Evolutionary conservation across 2,113 vertebrate genomes (phyloP).

Genomic region (Struthio camelus): DNA sequence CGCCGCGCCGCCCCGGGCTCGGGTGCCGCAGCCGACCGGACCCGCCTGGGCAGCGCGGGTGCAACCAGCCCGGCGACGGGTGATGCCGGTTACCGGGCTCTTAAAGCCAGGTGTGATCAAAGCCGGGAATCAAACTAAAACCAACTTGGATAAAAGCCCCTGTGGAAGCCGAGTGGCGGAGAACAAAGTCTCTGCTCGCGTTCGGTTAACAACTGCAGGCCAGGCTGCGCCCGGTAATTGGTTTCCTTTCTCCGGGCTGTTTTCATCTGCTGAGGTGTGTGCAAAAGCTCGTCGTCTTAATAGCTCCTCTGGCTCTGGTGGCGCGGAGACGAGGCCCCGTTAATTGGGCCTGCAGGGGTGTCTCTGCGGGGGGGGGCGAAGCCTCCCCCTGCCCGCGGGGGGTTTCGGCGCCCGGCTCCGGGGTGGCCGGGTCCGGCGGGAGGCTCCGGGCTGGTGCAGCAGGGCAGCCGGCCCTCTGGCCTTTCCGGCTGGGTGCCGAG

Average conservation of each 20-base stretch:
- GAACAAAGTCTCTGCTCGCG: not conserved
- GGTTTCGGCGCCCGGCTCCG: not conserved
- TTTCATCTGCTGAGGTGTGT: constrained; percentile 41
- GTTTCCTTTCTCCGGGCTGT: constrained; percentile 49
- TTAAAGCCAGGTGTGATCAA: not conserved
- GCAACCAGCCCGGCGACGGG: not conserved
- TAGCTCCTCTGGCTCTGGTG: not conserved
- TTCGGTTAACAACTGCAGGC: constrained; percentile 32
- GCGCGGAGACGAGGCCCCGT: not conserved
- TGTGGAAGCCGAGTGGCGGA: not conserved
- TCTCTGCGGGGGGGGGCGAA: not conserved
- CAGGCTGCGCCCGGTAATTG: not conserved
- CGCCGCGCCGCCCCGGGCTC: accelerated
- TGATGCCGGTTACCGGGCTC: not conserved
- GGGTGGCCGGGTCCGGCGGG: too few relatives aligned
- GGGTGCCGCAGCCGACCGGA: not conserved
- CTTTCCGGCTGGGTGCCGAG: too few relatives aligned
- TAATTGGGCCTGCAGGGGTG: not conserved
- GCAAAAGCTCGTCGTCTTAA: not conserved
- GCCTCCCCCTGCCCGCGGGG: accelerated
- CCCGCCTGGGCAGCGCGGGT: too few relatives aligned
- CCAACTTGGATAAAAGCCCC: not conserved
- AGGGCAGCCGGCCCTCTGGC: too few relatives aligned
- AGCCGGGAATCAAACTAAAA: constrained; percentile 2
- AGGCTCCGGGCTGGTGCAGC: too few relatives aligned